Conservation (phyloP, 1,140 invertebrate genomes). For the Drosophila mayri region DNA sequence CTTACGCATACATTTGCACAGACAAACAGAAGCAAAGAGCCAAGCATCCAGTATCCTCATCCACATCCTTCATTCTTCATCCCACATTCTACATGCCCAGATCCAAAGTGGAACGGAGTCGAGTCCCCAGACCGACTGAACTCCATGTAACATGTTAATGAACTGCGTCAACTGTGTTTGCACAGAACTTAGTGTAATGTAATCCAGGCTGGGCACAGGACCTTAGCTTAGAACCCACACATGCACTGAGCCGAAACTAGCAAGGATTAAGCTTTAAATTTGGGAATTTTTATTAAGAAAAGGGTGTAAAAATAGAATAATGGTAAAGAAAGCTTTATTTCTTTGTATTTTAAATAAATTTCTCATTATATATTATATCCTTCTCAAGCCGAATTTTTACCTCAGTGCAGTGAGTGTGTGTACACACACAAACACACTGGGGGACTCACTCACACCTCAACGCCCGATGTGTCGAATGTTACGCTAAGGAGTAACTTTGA, state of each 20-base stretch:
- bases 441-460: conserved; percentile 65
- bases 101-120: conserved; percentile 66
- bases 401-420: conserved; percentile 23
- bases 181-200: conserved; percentile 84
- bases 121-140: conserved; percentile 63
- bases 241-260: conserved; percentile 10
- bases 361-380: background rate
- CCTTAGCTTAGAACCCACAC: conserved; percentile 11
- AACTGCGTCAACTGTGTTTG: conserved; percentile 83
- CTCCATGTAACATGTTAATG: conserved; percentile 83
- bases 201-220: conserved; percentile 62
- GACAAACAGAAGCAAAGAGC: conserved; percentile 73
- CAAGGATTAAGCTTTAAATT: background rate
- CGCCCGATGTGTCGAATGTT: conserved; percentile 81
- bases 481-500: conserved; percentile 83
- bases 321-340: background rate
- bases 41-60: conserved; percentile 21
- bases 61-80: conserved; percentile 25
- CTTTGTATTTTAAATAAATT: background rate
- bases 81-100: conserved; percentile 5
- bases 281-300: background rate
- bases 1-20: conserved; percentile 73
- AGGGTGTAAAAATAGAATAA: background rate
- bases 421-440: conserved; percentile 21
- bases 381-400: background rate